A percentile compares a stretch with the other conserved stretches of the same genome.
These are phyloP conservation scores for Carollia perspicillata DNA, from an alignment of 2,113 vertebrate genomes.

Conservation along the genomic window DNA sequence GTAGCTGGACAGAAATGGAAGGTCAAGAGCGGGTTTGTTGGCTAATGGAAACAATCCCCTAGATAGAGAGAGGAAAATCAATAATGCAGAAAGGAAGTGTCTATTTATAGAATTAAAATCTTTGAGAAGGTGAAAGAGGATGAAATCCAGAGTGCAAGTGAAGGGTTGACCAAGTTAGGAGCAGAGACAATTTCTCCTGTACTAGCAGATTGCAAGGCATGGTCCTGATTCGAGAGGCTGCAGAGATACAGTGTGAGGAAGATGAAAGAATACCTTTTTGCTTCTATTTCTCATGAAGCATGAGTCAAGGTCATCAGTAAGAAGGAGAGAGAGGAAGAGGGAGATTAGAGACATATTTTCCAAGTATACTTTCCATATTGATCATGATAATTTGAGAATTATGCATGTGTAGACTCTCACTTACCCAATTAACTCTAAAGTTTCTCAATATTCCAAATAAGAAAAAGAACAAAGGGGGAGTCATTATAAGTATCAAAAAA, in stretches of 20 bases:
- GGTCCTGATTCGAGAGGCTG: not conserved
- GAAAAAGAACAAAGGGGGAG: not conserved
- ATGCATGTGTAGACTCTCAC: not conserved
- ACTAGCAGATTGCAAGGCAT: not conserved
- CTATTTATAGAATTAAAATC: not conserved
- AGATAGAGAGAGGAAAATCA: not conserved
- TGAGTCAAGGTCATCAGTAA: not conserved
- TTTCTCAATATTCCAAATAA: not conserved
- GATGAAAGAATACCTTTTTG: not conserved
- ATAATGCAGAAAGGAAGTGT: not conserved
- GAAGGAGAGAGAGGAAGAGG: not conserved
- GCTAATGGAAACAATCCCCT: not conserved
- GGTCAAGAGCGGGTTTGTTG: not conserved
- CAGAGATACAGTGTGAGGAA: not conserved
- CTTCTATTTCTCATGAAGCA: not conserved
- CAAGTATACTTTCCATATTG: not conserved
- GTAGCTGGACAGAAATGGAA: not conserved
- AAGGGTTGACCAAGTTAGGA: not conserved
- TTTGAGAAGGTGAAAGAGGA: not conserved
- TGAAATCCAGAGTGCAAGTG: not conserved
- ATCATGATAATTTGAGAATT: constrained; percentile 1
- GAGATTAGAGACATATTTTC: not conserved
- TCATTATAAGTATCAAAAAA: not conserved
- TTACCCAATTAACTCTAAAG: not conserved
- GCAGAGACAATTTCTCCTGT: not conserved